A percentile compares a stretch with the other conserved stretches of the same genome.
phyloP scores from a whole-genome alignment of 2,113 vertebrate genomes.

The Egretta garzetta region DNA sequence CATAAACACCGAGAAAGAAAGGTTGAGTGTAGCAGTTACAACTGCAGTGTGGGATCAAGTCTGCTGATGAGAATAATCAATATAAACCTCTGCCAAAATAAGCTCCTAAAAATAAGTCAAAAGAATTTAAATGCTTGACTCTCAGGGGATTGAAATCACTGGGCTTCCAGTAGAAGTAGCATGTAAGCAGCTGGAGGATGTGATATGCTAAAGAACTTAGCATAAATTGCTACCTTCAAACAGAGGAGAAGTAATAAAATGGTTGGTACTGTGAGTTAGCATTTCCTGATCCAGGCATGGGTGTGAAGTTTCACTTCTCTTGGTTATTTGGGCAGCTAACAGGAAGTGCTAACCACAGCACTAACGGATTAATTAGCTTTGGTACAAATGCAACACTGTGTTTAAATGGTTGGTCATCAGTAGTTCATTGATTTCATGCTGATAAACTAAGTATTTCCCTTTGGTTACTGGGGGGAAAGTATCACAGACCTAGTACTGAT shows the following conservation, averaged over 20 bases:
- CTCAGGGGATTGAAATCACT: not conserved
- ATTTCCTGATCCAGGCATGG: not conserved
- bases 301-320: slow-evolving; percentile 50
- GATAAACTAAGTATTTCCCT: not conserved
- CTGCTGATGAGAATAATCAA: not conserved
- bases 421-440: not conserved
- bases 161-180: not conserved
- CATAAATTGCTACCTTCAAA: not conserved
- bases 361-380: slow-evolving; percentile 21
- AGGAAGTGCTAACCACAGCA: slow-evolving; percentile 36
- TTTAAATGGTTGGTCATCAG: not conserved
- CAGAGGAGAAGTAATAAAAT: not conserved
- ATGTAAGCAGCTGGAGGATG: not conserved
- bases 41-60: not conserved
- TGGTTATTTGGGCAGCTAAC: slow-evolving; percentile 19
- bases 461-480: not conserved
- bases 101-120: not conserved
- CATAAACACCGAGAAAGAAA: not conserved
- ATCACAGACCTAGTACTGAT: not conserved
- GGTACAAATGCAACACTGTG: not conserved
- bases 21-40: not conserved
- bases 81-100: not conserved
- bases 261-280: not conserved
- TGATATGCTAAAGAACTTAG: not conserved
- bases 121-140: not conserved